Evolutionary conservation across 2,113 vertebrate genomes (phyloP).

Genomic region (Silurus meridionalis): DNA sequence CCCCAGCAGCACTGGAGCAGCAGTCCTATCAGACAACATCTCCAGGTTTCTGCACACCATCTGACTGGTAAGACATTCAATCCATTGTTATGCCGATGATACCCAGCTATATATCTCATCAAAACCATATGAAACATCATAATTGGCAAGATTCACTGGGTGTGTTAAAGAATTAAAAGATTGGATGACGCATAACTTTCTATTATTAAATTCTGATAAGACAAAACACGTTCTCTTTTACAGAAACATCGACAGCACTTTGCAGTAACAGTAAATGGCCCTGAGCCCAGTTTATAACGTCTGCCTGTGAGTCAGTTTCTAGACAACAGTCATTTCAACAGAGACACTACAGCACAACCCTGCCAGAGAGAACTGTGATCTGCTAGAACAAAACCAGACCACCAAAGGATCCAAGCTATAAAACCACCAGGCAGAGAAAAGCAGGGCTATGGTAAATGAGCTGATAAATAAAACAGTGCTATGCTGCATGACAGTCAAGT

Average conservation of each 20-base stretch:
- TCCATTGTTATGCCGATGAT: no score
- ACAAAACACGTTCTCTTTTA: background rate
- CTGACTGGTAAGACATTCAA: no score
- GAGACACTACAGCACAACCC: constrained; percentile 6
- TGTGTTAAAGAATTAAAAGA: no score
- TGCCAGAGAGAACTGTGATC: constrained; percentile 20
- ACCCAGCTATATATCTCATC: no score
- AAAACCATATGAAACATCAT: no score
- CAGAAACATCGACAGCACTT: background rate
- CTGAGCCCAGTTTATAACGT: constrained; percentile 28
- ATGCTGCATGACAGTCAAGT: constrained; percentile 7
- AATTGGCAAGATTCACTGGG: no score
- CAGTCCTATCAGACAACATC: no score
- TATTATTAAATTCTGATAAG: no score
- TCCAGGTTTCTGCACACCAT: no score
- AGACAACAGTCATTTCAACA: constrained; percentile 27
- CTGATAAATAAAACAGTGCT: constrained; percentile 16
- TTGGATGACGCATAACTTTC: no score
- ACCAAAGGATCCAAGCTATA: constrained; percentile 3
- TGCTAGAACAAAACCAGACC: background rate
- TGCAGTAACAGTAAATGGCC: constrained; percentile 23
- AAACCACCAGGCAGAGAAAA: background rate
- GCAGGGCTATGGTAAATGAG: background rate
- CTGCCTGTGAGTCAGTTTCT: constrained; percentile 27
- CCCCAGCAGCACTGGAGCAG: no score